Percentiles rank a stretch among this genome's conserved stretches.
phyloP scores from a whole-genome alignment of 2,888 invertebrate species.

The Tigriopus californicus region DNA sequence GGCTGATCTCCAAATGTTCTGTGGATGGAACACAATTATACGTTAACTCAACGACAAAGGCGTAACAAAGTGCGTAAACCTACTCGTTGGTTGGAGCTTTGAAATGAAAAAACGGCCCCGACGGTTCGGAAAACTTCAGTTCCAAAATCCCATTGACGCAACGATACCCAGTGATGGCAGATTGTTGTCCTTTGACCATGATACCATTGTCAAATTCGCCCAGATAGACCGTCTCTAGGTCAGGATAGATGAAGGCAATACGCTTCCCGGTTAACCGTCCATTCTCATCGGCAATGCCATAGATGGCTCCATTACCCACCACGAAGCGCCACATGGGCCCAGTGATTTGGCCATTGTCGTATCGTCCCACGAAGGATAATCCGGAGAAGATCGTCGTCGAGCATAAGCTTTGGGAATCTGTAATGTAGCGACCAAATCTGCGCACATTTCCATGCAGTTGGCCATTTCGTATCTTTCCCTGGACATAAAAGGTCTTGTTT shows the following conservation, averaged over 20 bases:
- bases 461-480: background rate
- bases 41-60: too few species aligned
- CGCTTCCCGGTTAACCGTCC: background rate
- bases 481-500: background rate
- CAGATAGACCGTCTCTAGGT: background rate
- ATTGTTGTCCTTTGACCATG: background rate
- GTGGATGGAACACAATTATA: too few species aligned
- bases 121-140: background rate
- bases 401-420: background rate
- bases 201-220: conserved; percentile 2
- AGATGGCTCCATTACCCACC: background rate
- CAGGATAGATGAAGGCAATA: conserved; percentile 4
- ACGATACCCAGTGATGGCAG: background rate
- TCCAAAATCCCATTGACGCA: conserved; percentile 4
- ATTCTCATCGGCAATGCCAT: background rate
- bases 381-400: background rate
- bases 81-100: background rate
- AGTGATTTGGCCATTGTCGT: background rate
- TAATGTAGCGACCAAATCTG: background rate
- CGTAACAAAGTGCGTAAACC: too few species aligned
- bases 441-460: background rate
- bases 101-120: background rate
- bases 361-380: background rate
- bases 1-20: conserved; percentile 4
- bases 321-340: conserved; percentile 2